Evolutionary conservation across 2,888 invertebrate genomes (phyloP).

Genomic region (Desoria tigrina): DNA sequence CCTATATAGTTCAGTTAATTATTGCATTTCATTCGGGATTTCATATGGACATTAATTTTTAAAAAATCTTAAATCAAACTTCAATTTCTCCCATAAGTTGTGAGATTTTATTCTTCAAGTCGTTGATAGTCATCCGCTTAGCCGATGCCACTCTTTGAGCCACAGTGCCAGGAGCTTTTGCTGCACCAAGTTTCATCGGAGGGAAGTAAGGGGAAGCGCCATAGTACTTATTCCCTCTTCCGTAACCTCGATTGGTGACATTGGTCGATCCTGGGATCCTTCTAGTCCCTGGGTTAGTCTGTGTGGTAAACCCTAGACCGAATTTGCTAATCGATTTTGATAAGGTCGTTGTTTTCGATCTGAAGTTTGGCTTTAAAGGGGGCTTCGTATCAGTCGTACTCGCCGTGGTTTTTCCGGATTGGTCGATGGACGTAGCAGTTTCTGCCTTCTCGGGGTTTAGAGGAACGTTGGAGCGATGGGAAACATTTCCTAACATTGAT

Average conservation of each 20-base stretch:
- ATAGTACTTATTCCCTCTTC: neutral
- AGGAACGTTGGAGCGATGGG: too few relatives aligned
- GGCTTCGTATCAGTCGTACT: too few relatives aligned
- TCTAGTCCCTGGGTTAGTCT: neutral
- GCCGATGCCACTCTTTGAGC: constrained; percentile 37
- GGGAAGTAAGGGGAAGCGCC: constrained; percentile 14
- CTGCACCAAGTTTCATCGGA: constrained; percentile 22
- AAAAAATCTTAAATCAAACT: constrained; percentile 11
- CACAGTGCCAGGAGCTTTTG: constrained; percentile 20
- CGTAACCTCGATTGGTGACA: neutral
- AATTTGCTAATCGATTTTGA: too few relatives aligned
- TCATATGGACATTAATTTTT: neutral
- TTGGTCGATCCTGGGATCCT: constrained; percentile 9
- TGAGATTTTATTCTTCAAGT: constrained; percentile 37
- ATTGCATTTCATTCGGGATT: neutral
- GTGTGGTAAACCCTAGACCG: too few relatives aligned
- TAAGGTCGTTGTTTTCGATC: too few relatives aligned
- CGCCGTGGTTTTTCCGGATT: too few relatives aligned
- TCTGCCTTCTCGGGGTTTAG: too few relatives aligned
- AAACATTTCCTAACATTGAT: too few relatives aligned
- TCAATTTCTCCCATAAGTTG: constrained; percentile 29
- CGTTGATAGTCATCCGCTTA: constrained; percentile 39
- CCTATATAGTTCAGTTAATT: constrained; percentile 17
- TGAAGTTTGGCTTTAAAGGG: too few relatives aligned
- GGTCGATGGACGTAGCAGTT: too few relatives aligned